These are phyloP conservation scores for Psephotus haematonotus DNA, from an alignment of 2,113 vertebrate species.

Conservation along the genomic window DNA sequence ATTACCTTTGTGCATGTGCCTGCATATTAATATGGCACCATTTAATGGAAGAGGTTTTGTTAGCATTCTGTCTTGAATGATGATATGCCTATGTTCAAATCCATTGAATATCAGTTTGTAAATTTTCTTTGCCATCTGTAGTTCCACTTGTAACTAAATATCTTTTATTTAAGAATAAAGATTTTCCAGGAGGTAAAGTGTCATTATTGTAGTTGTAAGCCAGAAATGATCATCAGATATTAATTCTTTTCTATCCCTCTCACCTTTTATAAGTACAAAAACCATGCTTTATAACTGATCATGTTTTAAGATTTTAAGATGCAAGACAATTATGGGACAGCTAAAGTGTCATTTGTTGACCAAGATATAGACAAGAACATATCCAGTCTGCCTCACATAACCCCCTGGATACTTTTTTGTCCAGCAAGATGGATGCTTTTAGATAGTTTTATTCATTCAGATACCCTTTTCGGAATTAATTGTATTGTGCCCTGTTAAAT, in stretches of 20 bases:
- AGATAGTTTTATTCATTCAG: neutral
- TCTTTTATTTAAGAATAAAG: neutral
- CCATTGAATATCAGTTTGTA: neutral
- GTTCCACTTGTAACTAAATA: neutral
- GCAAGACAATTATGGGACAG: neutral
- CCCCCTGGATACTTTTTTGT: neutral
- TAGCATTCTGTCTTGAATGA: neutral
- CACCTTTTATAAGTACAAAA: neutral
- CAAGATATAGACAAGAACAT: neutral
- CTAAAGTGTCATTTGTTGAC: neutral
- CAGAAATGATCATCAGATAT: neutral
- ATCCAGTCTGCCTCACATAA: neutral
- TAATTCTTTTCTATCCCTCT: neutral
- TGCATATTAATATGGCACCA: neutral
- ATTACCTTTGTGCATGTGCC: neutral
- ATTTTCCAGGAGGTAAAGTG: neutral
- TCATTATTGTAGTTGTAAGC: neutral
- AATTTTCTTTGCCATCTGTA: neutral
- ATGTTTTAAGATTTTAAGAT: neutral
- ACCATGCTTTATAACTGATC: rapidly evolving
- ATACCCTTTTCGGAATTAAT: neutral
- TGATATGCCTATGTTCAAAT: neutral
- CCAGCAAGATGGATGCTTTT: neutral
- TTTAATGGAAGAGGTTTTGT: neutral
- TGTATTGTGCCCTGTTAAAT: neutral